phyloP scores from a whole-genome alignment of 2,888 invertebrate species.

The Falcaria lacertinaria region DNA sequence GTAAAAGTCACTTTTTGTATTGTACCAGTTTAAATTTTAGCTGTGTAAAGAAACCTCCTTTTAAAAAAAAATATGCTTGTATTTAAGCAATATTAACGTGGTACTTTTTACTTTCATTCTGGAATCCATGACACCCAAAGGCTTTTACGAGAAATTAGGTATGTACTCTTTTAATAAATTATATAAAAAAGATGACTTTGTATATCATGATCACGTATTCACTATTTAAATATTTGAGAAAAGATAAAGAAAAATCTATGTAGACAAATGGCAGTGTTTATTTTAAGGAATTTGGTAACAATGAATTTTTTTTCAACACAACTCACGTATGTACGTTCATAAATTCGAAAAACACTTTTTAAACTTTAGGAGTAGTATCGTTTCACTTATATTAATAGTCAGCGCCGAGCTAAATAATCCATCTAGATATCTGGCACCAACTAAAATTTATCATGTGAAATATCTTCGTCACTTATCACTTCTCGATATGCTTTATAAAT shows the following conservation, averaged over 20 bases:
- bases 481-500: constrained; percentile 72
- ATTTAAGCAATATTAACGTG: no score
- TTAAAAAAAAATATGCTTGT: no score
- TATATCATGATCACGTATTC: background rate
- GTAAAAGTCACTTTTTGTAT: background rate
- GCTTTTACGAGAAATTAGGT: no score
- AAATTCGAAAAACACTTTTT: constrained; percentile 66
- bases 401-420: no score
- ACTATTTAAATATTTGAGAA: background rate
- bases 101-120: no score
- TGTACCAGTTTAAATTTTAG: no score
- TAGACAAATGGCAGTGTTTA: constrained; percentile 78
- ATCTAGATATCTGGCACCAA: no score
- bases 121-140: no score
- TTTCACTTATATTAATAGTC: constrained; percentile 24
- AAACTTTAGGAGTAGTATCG: constrained; percentile 27
- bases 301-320: constrained; percentile 66
- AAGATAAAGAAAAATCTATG: constrained; percentile 18
- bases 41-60: no score
- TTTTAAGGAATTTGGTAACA: constrained; percentile 67
- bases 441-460: constrained; percentile 43
- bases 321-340: constrained; percentile 60
- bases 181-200: no score
- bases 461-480: constrained; percentile 65
- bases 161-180: no score